A percentile compares a stretch with the other conserved stretches of the same genome.
Evolutionary conservation across 2,888 invertebrate genomes (phyloP).

Genomic region (Chloromyia formosa): DNA sequence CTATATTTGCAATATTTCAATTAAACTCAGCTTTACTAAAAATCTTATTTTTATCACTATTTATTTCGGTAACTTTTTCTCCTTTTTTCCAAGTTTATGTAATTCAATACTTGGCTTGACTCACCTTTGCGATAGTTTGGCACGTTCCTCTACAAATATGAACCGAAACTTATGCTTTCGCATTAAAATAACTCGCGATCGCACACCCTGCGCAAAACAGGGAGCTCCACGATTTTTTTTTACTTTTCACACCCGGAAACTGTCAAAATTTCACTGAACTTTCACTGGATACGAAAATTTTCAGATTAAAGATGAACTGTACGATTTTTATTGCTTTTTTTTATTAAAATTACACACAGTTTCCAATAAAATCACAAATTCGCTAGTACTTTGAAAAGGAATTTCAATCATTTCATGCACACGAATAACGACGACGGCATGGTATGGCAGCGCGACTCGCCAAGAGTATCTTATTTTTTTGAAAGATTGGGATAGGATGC

Average conservation of each 20-base stretch:
- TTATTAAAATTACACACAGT: too few species aligned
- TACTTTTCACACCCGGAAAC: background rate
- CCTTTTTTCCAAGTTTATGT: slow-evolving; percentile 15
- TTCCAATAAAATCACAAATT: too few species aligned
- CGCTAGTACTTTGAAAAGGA: background rate
- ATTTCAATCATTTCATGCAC: background rate
- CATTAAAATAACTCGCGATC: slow-evolving; percentile 15
- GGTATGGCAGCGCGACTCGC: too few species aligned
- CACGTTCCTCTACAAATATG: background rate
- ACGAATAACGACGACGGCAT: too few species aligned
- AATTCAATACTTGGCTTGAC: slow-evolving; percentile 27
- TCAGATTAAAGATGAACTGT: too few species aligned
- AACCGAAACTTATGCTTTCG: slow-evolving; percentile 9
- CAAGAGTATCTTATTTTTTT: too few species aligned
- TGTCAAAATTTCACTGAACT: background rate
- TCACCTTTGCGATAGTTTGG: slow-evolving; percentile 20
- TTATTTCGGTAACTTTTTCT: too few species aligned
- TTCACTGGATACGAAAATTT: background rate
- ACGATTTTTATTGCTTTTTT: too few species aligned
- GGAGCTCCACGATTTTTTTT: background rate
- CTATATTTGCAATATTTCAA: too few species aligned
- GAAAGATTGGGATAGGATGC: too few species aligned
- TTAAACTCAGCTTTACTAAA: too few species aligned
- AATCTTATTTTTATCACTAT: too few species aligned
- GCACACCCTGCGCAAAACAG: background rate